Evolutionary conservation across 1,140 invertebrate genomes (phyloP).

Genomic region (Platorchestia sp.): DNA sequence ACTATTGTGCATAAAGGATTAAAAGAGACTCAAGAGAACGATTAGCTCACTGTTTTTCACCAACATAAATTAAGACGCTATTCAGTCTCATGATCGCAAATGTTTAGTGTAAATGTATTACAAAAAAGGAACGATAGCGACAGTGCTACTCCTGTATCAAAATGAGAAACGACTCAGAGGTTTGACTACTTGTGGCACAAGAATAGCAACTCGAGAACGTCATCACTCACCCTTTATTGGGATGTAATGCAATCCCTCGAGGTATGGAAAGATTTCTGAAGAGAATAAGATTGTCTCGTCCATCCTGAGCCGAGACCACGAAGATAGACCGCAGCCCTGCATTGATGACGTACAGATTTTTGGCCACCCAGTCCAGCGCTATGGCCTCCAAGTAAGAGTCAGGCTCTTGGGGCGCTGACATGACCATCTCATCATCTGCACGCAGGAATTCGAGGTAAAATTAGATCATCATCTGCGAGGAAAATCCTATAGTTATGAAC

Average conservation of each 20-base stretch:
- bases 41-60: too few relatives aligned
- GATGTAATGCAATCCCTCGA: slow-evolving; percentile 12
- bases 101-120: not conserved
- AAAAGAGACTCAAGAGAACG: not conserved
- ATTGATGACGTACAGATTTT: not conserved
- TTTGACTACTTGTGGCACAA: not conserved
- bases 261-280: not conserved
- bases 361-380: slow-evolving; percentile 40
- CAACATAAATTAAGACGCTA: not conserved
- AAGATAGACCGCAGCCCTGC: not conserved
- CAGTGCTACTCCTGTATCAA: too few relatives aligned
- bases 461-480: not conserved
- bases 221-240: slow-evolving; percentile 12
- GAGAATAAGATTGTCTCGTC: not conserved
- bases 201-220: not conserved
- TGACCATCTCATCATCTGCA: not conserved
- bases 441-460: not conserved
- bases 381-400: not conserved
- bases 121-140: not conserved
- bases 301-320: not conserved
- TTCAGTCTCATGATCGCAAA: not conserved
- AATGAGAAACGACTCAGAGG: too few relatives aligned
- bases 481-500: not conserved
- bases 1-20: too few relatives aligned
- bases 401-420: not conserved